Evolutionary conservation across 53 echinoderm and acorn worm species (phyloP).

Genomic region (Arbacia lixula): DNA sequence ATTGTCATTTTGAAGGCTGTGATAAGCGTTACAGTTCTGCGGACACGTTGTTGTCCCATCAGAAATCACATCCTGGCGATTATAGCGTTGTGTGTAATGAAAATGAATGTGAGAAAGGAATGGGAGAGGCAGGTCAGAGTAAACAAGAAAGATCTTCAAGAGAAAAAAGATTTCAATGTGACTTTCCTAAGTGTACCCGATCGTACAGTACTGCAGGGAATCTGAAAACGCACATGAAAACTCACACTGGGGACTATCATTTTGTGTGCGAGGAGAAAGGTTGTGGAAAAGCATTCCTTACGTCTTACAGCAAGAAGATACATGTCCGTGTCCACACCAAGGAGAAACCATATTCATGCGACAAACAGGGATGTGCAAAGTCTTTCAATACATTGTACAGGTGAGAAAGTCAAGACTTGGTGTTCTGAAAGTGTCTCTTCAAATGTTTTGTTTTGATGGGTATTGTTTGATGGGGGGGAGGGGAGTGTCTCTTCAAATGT

Average conservation of each 20-base stretch:
- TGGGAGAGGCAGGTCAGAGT: neutral
- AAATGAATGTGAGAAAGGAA: constrained; percentile 44
- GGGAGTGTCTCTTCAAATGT: no score
- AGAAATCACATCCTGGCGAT: constrained; percentile 92
- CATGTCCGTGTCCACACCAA: constrained; percentile 98
- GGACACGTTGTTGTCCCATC: constrained; percentile 90
- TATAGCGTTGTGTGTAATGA: constrained; percentile 71
- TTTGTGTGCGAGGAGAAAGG: constrained; percentile 92
- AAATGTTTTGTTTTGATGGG: no score
- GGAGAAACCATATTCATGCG: constrained; percentile 98
- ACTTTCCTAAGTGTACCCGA: constrained; percentile 81
- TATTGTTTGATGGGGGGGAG: no score
- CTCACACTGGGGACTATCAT: constrained; percentile 93
- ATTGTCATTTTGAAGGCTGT: constrained; percentile 89
- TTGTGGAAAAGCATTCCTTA: constrained; percentile 96
- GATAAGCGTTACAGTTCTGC: constrained; percentile 84
- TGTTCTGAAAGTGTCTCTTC: no score
- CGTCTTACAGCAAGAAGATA: constrained; percentile 96
- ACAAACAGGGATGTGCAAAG: constrained; percentile 83
- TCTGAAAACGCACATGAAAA: constrained; percentile 94
- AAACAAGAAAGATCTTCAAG: constrained; percentile 16
- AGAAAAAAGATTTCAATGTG: constrained; percentile 81
- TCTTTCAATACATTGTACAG: constrained; percentile 97
- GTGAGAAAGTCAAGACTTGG: constrained; percentile 41
- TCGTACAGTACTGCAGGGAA: constrained; percentile 96